Base-by-base conservation (phyloP, 1,140 invertebrate species). In the Dreissena rostriformis region DNA sequence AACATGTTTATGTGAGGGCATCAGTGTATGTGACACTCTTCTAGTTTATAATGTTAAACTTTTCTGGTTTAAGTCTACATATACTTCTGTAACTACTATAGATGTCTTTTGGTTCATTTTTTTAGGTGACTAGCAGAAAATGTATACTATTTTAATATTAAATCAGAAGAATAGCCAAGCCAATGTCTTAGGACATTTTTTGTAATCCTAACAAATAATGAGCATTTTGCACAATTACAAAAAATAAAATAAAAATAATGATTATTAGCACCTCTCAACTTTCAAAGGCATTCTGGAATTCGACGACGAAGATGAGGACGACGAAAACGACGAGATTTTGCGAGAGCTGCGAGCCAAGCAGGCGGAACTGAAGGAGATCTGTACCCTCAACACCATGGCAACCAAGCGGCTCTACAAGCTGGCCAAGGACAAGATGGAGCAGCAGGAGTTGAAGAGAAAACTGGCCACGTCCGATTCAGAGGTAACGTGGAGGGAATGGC, bases 341-440 rank as follows among this genome's bases (percentile, higher is more conserved):
- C 92, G 95, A 12, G 97, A 98, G 94, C 96, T 98, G 39, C 96
- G 92, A 95, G 87, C 96, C 86, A 97, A 97, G 88, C 97, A 97
- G 88, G 95, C 96, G 75, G 97, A 98, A 92, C 93, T 98, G 0
- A 95, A 95, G 67, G 95, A 94, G 0, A 93, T 97, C 11, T 95
- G 96, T 66, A 95, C 95, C 91, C 96, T 96, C 80, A 97, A 97
- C 90, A 94, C 96, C 72, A 93, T 93, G 19, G 95, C 96, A 85
- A 92, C 97, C 0, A 95, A 95, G 84, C 94, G 95, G 73, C 87
- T 97, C 4, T 81, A 89, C 51, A 89, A 89, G 26, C 82, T 90
- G 12, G 91, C 92, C 17, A 88, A 87, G 72, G 91, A 92, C 28
- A 92, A 93, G 75, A 92, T 93, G 84, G 88, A 88, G 63, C 93